These are phyloP conservation scores for Astyanax mexicanus DNA, from an alignment of 2,797 vertebrate genomes.

Conservation along the genomic window DNA sequence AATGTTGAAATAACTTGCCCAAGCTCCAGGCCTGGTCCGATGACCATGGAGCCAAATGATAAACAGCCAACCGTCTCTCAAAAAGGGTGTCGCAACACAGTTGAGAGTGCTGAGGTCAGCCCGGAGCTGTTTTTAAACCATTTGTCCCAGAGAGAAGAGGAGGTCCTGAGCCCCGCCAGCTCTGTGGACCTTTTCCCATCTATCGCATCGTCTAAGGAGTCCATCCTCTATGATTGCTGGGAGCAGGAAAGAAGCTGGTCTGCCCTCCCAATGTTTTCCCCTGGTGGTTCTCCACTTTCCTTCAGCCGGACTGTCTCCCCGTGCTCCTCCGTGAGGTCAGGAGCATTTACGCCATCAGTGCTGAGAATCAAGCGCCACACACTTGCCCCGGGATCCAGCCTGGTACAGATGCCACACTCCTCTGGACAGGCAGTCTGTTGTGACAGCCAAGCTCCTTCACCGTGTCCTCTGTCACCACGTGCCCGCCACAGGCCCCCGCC, in stretches of 20 bases:
- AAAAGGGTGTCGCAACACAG: constrained; percentile 57
- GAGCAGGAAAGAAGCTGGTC: constrained; percentile 72
- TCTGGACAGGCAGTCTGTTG: constrained; percentile 79
- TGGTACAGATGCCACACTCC: constrained; percentile 75
- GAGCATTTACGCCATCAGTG: constrained; percentile 81
- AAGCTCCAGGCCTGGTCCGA: constrained; percentile 29
- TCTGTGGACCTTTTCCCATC: constrained; percentile 71
- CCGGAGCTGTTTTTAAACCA: constrained; percentile 68
- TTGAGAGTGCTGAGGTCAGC: constrained; percentile 64
- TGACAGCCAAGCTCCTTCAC: constrained; percentile 74
- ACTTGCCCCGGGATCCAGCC: constrained; percentile 86
- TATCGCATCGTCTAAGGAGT: constrained; percentile 78
- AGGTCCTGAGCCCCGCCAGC: constrained; percentile 63
- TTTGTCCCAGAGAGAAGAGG: constrained; percentile 47
- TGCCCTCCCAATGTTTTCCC: constrained; percentile 48
- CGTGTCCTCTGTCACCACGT: constrained; percentile 69
- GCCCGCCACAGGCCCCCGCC: constrained; percentile 77
- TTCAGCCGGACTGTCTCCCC: constrained; percentile 70
- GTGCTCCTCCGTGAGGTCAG: constrained; percentile 75
- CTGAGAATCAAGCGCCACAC: constrained; percentile 80
- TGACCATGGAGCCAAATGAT: constrained; percentile 69
- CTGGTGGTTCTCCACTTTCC: constrained; percentile 62
- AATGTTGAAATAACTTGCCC: constrained; percentile 45
- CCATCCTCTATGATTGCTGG: constrained; percentile 72
- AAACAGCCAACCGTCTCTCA: constrained; percentile 67